Evolutionary conservation across 64 coral and sea anemone species (phyloP).

Genomic region (Montipora efflorescens): DNA sequence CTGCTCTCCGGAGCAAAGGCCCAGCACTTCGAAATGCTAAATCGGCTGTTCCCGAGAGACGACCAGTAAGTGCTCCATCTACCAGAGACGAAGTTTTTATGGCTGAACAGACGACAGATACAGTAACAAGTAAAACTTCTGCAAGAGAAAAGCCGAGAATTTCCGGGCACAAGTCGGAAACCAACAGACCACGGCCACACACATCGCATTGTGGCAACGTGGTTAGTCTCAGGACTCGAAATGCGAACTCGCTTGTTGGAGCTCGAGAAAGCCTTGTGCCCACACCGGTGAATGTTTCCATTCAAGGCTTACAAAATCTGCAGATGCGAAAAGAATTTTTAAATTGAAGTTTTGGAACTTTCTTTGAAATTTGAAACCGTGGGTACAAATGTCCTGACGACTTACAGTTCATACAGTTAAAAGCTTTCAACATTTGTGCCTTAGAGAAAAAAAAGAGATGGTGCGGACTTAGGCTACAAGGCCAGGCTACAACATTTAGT

Average conservation of each 20-base stretch:
- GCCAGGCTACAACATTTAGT: too few relatives aligned
- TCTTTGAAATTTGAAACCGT: too few relatives aligned
- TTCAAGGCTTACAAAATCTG: constrained; percentile 51
- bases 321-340: constrained; percentile 11
- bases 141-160: not conserved
- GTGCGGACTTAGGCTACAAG: too few relatives aligned
- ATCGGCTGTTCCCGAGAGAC: not conserved
- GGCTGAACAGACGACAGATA: constrained; percentile 12
- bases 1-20: constrained; percentile 37
- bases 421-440: too few relatives aligned
- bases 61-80: constrained; percentile 43
- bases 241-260: not conserved
- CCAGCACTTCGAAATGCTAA: not conserved
- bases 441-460: too few relatives aligned
- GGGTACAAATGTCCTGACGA: too few relatives aligned
- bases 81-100: constrained; percentile 38
- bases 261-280: constrained; percentile 48
- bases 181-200: constrained; percentile 37
- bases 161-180: not conserved
- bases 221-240: constrained; percentile 48
- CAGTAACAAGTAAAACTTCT: not conserved
- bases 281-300: constrained; percentile 41
- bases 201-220: constrained; percentile 58
- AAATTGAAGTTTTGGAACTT: not conserved
- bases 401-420: too few relatives aligned